phyloP scores from a whole-genome alignment of 2,888 invertebrate species.

The Leptarthrus brevirostris region DNA sequence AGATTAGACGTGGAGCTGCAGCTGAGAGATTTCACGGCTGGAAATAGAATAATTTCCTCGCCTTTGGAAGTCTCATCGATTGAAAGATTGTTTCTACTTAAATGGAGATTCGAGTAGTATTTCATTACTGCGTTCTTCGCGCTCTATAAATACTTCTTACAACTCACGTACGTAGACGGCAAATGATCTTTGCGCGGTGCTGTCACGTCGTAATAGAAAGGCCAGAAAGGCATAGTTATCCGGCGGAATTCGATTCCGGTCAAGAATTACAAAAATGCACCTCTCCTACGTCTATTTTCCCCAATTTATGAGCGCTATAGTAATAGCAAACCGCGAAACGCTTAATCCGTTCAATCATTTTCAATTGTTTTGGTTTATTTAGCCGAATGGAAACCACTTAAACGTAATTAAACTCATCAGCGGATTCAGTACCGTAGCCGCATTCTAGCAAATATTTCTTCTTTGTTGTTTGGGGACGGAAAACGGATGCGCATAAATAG shows the following conservation, averaged over 20 bases:
- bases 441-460: neutral
- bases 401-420: neutral
- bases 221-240: too few relatives aligned
- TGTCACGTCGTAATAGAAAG: neutral
- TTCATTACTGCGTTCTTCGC: neutral
- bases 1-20: neutral
- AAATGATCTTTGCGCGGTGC: neutral
- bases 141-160: conserved; percentile 17
- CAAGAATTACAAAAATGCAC: neutral
- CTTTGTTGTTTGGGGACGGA: neutral
- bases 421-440: too few relatives aligned
- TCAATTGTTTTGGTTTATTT: neutral
- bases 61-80: neutral
- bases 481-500: neutral
- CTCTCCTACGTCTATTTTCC: too few relatives aligned
- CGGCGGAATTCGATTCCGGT: neutral
- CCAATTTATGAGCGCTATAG: too few relatives aligned
- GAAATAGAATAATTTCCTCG: neutral
- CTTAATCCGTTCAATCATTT: neutral
- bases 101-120: neutral
- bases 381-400: neutral
- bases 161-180: neutral
- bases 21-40: neutral
- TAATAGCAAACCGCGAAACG: neutral
- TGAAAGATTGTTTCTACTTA: neutral